A percentile compares a stretch with the other conserved stretches of the same genome.
Conservation (phyloP, 2,113 vertebrate species). For the Genyomyrus donnyi region DNA sequence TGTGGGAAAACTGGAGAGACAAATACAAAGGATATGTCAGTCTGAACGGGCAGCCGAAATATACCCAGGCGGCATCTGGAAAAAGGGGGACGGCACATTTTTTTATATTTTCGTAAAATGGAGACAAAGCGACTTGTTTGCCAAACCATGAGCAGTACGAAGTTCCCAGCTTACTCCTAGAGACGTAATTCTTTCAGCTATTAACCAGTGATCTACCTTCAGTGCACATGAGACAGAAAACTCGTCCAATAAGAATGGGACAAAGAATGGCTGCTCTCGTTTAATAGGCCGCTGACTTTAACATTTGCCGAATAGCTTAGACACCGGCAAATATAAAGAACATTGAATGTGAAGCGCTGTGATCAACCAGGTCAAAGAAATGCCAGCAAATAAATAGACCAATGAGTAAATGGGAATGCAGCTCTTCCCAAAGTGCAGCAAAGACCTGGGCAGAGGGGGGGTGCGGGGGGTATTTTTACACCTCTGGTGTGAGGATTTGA, state of each 20-base stretch:
- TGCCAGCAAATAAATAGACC: background rate
- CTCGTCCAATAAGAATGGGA: background rate
- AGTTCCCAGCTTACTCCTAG: background rate
- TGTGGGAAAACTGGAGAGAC: background rate
- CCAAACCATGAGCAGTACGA: background rate
- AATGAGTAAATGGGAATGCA: background rate
- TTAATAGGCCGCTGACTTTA: background rate
- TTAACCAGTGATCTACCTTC: background rate
- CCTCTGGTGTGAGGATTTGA: background rate
- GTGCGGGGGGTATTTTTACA: conserved; percentile 3
- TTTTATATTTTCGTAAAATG: background rate
- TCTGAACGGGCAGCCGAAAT: background rate
- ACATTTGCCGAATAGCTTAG: background rate
- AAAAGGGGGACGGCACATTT: background rate
- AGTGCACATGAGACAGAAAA: background rate
- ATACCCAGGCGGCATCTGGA: background rate
- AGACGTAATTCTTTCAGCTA: background rate
- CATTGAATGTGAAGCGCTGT: background rate
- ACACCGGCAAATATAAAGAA: background rate
- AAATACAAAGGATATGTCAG: background rate
- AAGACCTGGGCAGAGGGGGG: background rate
- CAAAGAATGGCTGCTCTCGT: background rate
- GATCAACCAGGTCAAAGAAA: background rate
- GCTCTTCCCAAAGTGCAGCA: too few relatives aligned
- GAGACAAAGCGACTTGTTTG: background rate